Conservation (phyloP, 2,797 vertebrate species). For the Sylvia borin region DNA sequence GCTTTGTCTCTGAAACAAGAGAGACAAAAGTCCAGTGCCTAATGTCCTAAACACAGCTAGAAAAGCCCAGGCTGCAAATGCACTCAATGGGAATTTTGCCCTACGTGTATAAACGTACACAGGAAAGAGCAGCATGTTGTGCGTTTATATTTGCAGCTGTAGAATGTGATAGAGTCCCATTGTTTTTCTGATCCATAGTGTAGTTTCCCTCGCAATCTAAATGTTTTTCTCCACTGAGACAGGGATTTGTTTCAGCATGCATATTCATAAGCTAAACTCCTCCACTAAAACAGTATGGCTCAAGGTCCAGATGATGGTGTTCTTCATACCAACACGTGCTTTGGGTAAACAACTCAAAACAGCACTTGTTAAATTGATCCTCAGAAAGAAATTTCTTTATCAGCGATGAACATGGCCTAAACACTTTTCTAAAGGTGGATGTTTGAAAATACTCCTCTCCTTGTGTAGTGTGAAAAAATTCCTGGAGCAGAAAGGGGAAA, state of each 20-base stretch:
- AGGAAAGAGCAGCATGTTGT: slow-evolving; percentile 7
- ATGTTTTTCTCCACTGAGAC: neutral
- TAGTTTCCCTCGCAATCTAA: neutral
- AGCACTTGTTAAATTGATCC: neutral
- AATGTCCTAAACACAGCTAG: slow-evolving; percentile 41
- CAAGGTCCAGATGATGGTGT: neutral
- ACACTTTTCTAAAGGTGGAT: neutral
- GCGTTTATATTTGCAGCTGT: neutral
- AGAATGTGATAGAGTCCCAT: slow-evolving; percentile 30
- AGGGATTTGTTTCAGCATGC: neutral
- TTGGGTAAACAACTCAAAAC: neutral
- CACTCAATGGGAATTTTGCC: slow-evolving; percentile 46
- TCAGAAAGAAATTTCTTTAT: neutral
- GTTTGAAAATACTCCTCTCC: neutral
- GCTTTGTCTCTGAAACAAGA: slow-evolving; percentile 54
- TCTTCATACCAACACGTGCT: neutral
- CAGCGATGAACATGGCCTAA: neutral
- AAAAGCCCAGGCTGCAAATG: slow-evolving; percentile 52
- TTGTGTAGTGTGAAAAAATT: neutral
- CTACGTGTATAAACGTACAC: slow-evolving; percentile 16
- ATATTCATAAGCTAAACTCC: neutral
- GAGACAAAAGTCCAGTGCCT: slow-evolving; percentile 47
- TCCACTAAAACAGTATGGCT: neutral
- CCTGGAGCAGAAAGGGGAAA: neutral
- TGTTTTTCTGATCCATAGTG: slow-evolving; percentile 43